Evolutionary conservation across 2,113 vertebrate species (phyloP), one percentile per base, ranked within the genome.

Genomic region (Pterocles burchelli): DNA sequence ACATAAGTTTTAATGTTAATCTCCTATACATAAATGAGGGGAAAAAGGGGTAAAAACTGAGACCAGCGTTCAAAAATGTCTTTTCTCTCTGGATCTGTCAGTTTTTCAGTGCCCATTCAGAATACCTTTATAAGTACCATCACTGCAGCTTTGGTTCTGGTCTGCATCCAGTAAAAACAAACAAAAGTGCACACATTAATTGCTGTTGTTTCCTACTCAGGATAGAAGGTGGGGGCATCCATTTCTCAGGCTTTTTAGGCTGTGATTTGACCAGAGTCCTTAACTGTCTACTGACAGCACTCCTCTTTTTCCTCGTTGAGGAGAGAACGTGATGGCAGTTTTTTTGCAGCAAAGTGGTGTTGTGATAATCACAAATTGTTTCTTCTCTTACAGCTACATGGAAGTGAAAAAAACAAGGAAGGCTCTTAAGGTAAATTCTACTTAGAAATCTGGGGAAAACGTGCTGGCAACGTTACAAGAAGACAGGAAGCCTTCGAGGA

Each of bases 21-120:
- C 28, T 82, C 8, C 36, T 65, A 36, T 16, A 57, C 3, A 10
- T 26, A 84, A 34, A 17, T 3, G 9, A 5, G 4, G 12, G 4
- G 0, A 2, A 8, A 6, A 3, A 8, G 7, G 2, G 5, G 9
- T 3, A 3, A 7, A 4, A 17, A 61, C 54, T 41, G 33, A 70
- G 20, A 61, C 41, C 41, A 48, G n/a, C 11, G 41, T 55, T 82
- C 14, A 75, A 62, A 90, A 85, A 52, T 31, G 24, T 62, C 4
- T 52, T 10, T 82, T 79, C 26, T 63, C 79, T 65, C 36, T 68
- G 11, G 4, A 59, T 41, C 25, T 43, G 52, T 82, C 18, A 25
- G 31, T 31, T 93, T 79, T 55, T 70, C 48, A 25, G 13, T 71
- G 45, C 14, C 17, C 13, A 8, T 49, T 63, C 38, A 63, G 26